phyloP scores from a whole-genome alignment of 1,140 invertebrate species.

The Temnothorax nylanderi region DNA sequence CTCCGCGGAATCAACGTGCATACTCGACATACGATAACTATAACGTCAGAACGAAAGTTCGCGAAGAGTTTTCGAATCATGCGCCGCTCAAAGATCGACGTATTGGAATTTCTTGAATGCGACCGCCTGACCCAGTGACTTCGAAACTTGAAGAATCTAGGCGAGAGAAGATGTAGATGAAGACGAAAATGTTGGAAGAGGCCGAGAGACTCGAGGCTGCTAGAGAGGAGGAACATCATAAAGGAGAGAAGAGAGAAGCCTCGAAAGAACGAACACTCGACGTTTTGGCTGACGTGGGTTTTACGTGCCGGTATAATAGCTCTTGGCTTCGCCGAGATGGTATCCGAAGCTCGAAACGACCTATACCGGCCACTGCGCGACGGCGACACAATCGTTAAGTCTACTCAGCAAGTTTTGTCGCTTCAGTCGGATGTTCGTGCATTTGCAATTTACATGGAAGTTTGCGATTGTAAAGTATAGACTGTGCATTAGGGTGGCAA shows the following conservation, averaged over 20 bases:
- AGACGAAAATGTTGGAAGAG: constrained; percentile 38
- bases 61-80: not conserved
- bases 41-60: not conserved
- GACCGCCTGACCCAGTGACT: constrained; percentile 25
- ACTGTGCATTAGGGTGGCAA: not conserved
- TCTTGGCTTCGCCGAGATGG: constrained; percentile 78
- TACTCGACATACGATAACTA: not conserved
- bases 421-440: not conserved
- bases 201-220: constrained; percentile 7
- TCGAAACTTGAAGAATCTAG: not conserved
- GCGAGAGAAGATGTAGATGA: constrained; percentile 47
- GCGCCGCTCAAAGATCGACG: no score
- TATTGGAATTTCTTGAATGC: constrained; percentile 6
- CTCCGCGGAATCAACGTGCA: not conserved
- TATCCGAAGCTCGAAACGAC: constrained; percentile 74
- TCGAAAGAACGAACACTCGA: constrained; percentile 78
- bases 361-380: constrained; percentile 27
- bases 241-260: constrained; percentile 34
- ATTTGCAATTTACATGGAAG: constrained; percentile 3
- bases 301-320: constrained; percentile 82
- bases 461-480: not conserved
- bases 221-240: not conserved
- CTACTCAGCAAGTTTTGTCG: constrained; percentile 58
- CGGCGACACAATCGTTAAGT: constrained; percentile 65
- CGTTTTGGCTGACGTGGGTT: constrained; percentile 80